Conservation (phyloP, 2,888 invertebrate species). For the Hydrotaea diabolus region DNA sequence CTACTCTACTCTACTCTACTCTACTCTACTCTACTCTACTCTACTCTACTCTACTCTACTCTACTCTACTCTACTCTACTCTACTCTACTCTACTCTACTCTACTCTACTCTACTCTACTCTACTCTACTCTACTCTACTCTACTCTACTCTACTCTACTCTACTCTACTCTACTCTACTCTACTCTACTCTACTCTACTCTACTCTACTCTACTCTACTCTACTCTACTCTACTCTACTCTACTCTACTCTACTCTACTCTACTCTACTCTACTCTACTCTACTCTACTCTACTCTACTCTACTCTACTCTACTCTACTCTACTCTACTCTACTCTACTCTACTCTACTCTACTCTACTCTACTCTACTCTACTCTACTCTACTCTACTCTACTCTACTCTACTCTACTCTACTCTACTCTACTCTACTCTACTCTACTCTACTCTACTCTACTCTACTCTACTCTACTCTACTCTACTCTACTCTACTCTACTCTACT, state of each 20-base stretch:
- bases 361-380: neutral
- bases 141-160: conserved; percentile 10
- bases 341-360: conserved; percentile 1
- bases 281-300: conserved; percentile 3
- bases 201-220: neutral
- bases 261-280: conserved; percentile 1
- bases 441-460: conserved; percentile 41
- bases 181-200: conserved; percentile 1
- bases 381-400: neutral
- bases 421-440: conserved; percentile 25
- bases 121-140: conserved; percentile 16
- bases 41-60: neutral
- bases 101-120: conserved; percentile 6
- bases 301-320: neutral
- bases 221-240: neutral
- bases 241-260: neutral
- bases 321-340: conserved; percentile 2
- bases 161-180: conserved; percentile 3
- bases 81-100: neutral
- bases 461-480: conserved; percentile 45
- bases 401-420: conserved; percentile 24
- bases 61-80: neutral
- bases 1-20: neutral
- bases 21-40: neutral
- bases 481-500: conserved; percentile 43